Conservation (phyloP, 2,888 invertebrate species). For the Doris montereyensis region DNA sequence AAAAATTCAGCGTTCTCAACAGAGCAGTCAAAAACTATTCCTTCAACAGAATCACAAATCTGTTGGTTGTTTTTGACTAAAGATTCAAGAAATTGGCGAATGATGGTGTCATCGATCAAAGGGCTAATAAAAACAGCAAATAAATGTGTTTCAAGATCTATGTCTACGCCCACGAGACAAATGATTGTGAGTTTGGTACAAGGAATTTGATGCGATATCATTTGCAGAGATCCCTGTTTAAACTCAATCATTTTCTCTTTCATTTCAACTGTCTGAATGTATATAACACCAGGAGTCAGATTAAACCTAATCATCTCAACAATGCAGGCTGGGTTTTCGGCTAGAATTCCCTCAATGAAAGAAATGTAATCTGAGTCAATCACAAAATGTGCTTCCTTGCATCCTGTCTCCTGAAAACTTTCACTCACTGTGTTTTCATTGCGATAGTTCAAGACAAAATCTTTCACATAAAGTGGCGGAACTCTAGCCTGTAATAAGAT, state of each 20-base stretch:
- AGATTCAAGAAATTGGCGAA: conserved; percentile 31
- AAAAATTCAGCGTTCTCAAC: conserved; percentile 32
- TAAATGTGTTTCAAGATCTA: conserved; percentile 10
- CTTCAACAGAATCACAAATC: conserved; percentile 34
- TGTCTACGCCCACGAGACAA: conserved; percentile 29
- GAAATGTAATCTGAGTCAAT: neutral
- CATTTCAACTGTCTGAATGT: conserved; percentile 37
- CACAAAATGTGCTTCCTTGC: neutral
- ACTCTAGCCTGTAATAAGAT: conserved; percentile 33
- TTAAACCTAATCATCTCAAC: conserved; percentile 37
- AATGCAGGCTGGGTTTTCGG: conserved; percentile 28
- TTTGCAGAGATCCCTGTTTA: conserved; percentile 3
- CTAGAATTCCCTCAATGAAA: conserved; percentile 28
- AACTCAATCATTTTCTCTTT: conserved; percentile 23
- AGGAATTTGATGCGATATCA: conserved; percentile 21
- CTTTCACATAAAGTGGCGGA: conserved; percentile 27
- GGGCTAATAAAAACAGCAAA: conserved; percentile 26
- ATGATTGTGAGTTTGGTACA: conserved; percentile 23
- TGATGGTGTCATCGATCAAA: neutral
- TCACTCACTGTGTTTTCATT: conserved; percentile 1
- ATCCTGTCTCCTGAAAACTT: conserved; percentile 22
- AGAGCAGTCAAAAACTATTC: conserved; percentile 32
- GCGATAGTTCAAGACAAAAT: conserved; percentile 21
- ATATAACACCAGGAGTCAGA: conserved; percentile 28
- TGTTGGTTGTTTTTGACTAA: conserved; percentile 34